A percentile compares a stretch with the other conserved stretches of the same genome.
These are phyloP conservation scores for Sprattus sprattus DNA, from an alignment of 2,113 vertebrate genomes.

Conservation along the genomic window DNA sequence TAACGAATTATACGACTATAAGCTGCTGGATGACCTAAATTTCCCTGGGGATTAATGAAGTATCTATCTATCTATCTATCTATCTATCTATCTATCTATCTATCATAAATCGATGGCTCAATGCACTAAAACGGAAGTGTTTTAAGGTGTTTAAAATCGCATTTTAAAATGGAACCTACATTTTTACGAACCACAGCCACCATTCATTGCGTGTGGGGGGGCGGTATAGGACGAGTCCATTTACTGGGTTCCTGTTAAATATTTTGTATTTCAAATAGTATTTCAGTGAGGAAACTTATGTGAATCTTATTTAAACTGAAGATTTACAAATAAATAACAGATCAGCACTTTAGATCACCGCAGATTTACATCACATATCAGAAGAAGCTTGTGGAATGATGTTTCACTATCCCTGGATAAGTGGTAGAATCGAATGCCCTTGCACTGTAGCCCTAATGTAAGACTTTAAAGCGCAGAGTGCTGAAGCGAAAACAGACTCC, in stretches of 20 bases:
- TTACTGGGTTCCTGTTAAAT: not conserved
- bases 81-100: no score
- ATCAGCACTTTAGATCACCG: not conserved
- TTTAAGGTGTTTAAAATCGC: no score
- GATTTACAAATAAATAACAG: not conserved
- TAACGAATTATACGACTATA: no score
- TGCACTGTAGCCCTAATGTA: not conserved
- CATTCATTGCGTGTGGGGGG: not conserved
- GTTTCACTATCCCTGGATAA: not conserved
- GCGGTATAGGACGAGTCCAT: not conserved
- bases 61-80: no score
- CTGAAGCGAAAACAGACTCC: not conserved
- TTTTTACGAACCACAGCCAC: not conserved
- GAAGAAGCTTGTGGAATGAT: not conserved
- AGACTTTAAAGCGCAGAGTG: not conserved
- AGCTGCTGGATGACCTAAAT: no score
- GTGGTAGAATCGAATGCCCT: conserved; percentile 10
- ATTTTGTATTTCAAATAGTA: not conserved
- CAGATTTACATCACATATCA: not conserved
- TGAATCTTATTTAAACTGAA: not conserved
- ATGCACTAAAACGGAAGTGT: no score
- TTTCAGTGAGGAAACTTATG: not conserved
- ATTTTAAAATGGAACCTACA: not conserved
- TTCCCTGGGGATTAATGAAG: no score
- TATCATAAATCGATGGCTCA: no score